Percentiles rank a stretch among this genome's conserved stretches.
phyloP scores from a whole-genome alignment of 2,113 vertebrate genomes.

The Gymnogyps californianus region DNA sequence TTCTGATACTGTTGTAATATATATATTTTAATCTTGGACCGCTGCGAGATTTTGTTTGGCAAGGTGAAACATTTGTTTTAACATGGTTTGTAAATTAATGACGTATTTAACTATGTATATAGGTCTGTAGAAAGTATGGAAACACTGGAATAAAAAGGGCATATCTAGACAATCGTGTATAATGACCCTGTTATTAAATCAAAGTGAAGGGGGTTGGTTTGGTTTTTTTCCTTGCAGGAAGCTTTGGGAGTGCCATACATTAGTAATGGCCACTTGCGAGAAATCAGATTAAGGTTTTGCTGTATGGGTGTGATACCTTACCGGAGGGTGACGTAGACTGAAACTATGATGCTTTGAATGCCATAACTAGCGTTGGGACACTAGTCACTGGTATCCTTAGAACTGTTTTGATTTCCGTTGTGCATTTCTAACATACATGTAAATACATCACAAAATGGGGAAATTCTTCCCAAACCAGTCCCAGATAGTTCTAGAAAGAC shows the following conservation, averaged over 20 bases:
- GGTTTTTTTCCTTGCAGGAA: neutral
- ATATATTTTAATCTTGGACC: neutral
- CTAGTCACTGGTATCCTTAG: neutral
- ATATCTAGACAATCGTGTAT: neutral
- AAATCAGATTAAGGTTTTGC: neutral
- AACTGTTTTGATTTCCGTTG: neutral
- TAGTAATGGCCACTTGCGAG: neutral
- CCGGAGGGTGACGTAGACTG: neutral
- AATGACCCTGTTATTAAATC: neutral
- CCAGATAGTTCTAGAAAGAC: neutral
- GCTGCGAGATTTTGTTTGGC: neutral
- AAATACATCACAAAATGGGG: neutral
- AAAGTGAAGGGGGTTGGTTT: neutral
- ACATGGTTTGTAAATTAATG: constrained; percentile 38
- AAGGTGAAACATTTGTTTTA: neutral
- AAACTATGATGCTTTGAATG: neutral
- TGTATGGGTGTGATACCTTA: neutral
- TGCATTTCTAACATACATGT: neutral
- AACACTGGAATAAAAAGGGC: constrained; percentile 57
- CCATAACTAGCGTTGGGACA: neutral
- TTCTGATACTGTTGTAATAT: neutral
- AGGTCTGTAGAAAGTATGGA: neutral
- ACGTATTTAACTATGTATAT: constrained; percentile 52
- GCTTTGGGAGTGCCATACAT: neutral
- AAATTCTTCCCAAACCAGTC: neutral